Conservation (phyloP, 2,113 vertebrate species). For the Tupaia chinensis region DNA sequence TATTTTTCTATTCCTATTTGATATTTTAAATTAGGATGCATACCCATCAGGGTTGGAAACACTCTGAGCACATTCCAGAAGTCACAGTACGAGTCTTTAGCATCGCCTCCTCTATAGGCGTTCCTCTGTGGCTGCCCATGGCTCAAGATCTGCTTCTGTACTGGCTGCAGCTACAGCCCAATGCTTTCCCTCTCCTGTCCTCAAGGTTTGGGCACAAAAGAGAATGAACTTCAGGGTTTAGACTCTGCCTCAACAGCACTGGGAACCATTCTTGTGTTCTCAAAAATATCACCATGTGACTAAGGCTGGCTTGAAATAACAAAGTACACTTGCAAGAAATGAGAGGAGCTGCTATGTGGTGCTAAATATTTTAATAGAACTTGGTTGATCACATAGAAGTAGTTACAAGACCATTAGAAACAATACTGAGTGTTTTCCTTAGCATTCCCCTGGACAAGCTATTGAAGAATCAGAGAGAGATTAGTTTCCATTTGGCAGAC, state of each 20-base stretch:
- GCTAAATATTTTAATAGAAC: not conserved
- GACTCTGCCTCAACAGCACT: not conserved
- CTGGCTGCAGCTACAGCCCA: not conserved
- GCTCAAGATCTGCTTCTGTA: not conserved
- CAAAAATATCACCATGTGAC: not conserved
- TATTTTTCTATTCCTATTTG: constrained; percentile 66
- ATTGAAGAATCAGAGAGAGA: not conserved
- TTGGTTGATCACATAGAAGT: not conserved
- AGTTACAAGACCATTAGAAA: not conserved
- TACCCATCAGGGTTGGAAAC: constrained; percentile 56
- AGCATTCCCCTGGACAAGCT: not conserved
- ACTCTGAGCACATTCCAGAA: not conserved
- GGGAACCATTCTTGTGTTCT: not conserved
- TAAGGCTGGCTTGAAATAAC: not conserved
- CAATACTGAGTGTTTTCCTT: not conserved
- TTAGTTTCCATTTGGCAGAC: not conserved
- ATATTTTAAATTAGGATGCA: constrained; percentile 72
- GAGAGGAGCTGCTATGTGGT: not conserved
- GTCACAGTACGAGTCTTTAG: not conserved
- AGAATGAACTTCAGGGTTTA: not conserved
- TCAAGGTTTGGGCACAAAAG: not conserved
- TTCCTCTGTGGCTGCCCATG: not conserved
- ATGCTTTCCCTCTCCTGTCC: not conserved
- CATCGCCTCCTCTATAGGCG: not conserved
- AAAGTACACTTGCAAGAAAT: not conserved